Evolutionary conservation across 2,797 vertebrate genomes (phyloP), one percentile per base, ranked within the genome.

Genomic region (Antrozous pallidus): DNA sequence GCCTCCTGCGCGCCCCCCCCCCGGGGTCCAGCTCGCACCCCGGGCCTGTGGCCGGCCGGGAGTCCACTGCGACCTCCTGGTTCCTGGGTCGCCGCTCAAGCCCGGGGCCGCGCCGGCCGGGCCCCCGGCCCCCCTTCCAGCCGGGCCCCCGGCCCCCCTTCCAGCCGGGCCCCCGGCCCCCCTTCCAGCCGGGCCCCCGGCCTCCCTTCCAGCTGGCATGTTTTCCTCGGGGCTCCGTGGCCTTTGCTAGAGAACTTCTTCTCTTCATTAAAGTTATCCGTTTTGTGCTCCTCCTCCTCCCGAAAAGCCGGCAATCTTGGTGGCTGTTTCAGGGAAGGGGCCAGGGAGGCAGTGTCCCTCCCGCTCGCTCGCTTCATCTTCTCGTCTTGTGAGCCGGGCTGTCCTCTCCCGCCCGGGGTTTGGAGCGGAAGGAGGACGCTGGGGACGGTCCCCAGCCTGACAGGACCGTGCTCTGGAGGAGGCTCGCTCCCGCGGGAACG

Each of bases 381-480:
- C 79, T 73, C 82, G 33, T n/a, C 20, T 40, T 13, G 7, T 18
- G 31, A 8, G 24, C 13, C 0, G 40, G 22, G 6, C 84, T 2
- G 2, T 17, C 38, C 14, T 83, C 17, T 28, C 47, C 26, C 3
- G 3, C 36, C 16, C 28, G 49, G 31, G 54, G 24, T 13, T 13
- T 8, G 36, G 7, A 14, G 20, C 9, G 56, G 24, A 56, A 17
- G 56, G 26, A 31, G 26, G 58, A 8, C 5, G 11, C 38, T 40
- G 5, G 13, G 67, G 54, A n/a, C 14, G 4, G 47, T 31, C 4
- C 20, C n/a, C 90, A 58, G 77, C 9, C 3, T 7, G 75, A 12
- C 10, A 2, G 5, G 36, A 28, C 2, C 0, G 33, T 8, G 18
- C 56, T 24, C 2, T 2, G 7, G 6, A 51, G 42, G 24, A 38